Evolutionary conservation across 1,140 invertebrate genomes (phyloP), one percentile per base, ranked within the genome.

Genomic region (Drosophila pruinosa): DNA sequence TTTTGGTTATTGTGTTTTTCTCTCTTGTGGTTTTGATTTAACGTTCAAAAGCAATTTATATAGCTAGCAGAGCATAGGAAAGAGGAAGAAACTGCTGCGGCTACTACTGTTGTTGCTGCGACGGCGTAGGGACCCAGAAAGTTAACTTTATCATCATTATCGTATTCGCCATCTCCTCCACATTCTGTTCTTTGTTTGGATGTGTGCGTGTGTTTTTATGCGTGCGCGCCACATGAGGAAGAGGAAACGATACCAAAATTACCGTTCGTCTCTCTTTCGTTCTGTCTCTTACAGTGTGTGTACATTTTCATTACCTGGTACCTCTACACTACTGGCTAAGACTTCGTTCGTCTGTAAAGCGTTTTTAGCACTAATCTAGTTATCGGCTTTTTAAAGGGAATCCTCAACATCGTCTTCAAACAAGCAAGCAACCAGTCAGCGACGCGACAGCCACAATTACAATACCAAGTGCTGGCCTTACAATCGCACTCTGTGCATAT

Each of bases 161-260:
- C 36, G 19, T 45, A 24, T 45, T 58, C 63, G 63, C 31, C 61
- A 26, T 73, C 43, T 65, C 50, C 58, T 74, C 36, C 70, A 69
- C 36, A 77, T 79, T 68, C 56, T 62, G 61, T 62, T 78, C 61
- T 78, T 75, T 56, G 74, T 63, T 78, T 64, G 62, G 56, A 64
- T 56, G 61, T 65, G 67, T 71, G 65, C 54, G 59, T 72, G 67
- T 74, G 56, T 79, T 56, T 80, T 63, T 58, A 61, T 72, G 67
- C 53, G 72, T 70, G 72, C 65, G 43, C 75, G 76, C 75, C 63
- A 63, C 76, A 79, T 52, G 67, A 79, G 77, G 59, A 80, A 71
- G 72, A 54, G 56, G 61, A 57, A 64, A 31, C 61, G 50, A 56
- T 74, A 63, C 53, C 64, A 78, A 71, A 79, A 71, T 48, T 64